These are phyloP conservation scores for Nesidiocoris tenuis DNA, from an alignment of 2,888 invertebrate species.

Conservation along the genomic window DNA sequence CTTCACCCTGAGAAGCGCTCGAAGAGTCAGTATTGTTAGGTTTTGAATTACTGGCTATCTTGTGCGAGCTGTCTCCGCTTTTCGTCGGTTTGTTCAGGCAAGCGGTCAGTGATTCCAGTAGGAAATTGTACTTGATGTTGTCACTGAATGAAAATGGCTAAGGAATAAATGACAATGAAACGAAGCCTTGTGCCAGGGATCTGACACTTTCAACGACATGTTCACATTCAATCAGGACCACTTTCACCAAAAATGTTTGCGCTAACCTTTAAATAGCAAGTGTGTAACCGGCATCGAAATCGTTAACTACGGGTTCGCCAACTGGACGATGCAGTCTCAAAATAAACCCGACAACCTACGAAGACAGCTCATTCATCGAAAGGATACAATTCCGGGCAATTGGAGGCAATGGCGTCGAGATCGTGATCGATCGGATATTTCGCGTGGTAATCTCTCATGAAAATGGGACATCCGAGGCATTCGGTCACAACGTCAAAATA, in stretches of 20 bases:
- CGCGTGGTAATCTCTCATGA: constrained; percentile 69
- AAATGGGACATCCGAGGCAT: constrained; percentile 59
- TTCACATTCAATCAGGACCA: too few relatives aligned
- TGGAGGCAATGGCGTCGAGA: constrained; percentile 63
- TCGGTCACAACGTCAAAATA: constrained; percentile 58
- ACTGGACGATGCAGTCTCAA: too few relatives aligned
- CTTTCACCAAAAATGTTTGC: too few relatives aligned
- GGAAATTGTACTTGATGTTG: constrained; percentile 35
- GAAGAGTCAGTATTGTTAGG: neutral
- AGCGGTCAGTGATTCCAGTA: constrained; percentile 26
- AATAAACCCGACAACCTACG: too few relatives aligned
- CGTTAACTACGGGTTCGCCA: too few relatives aligned
- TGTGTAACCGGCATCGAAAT: too few relatives aligned
- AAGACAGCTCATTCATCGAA: too few relatives aligned
- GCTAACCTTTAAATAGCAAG: too few relatives aligned
- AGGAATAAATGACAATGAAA: neutral
- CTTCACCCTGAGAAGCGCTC: neutral
- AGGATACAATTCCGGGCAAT: constrained; percentile 69
- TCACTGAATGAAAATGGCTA: constrained; percentile 19
- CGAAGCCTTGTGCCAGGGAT: too few relatives aligned
- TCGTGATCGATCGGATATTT: constrained; percentile 68
- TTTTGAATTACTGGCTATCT: neutral
- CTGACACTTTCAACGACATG: too few relatives aligned
- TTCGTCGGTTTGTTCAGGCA: constrained; percentile 27
- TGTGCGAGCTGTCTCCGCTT: neutral